phyloP scores from a whole-genome alignment of 2,888 invertebrate species.

The Pyralis farinalis region DNA sequence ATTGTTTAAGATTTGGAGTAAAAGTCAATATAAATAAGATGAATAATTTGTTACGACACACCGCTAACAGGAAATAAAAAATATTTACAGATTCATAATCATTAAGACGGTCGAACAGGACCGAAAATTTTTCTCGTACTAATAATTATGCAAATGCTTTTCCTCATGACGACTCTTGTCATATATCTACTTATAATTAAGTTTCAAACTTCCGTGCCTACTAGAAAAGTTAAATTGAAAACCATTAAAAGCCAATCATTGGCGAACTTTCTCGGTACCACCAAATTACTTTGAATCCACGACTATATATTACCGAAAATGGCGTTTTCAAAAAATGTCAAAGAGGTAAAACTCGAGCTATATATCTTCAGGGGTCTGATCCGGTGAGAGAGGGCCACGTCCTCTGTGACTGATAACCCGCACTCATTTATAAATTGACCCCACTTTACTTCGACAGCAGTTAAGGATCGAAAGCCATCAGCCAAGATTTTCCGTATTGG shows the following conservation, averaged over 20 bases:
- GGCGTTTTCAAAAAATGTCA: constrained; percentile 63
- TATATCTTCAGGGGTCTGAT: constrained; percentile 53
- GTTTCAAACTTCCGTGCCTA: constrained; percentile 52
- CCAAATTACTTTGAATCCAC: constrained; percentile 5
- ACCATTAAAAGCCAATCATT: constrained; percentile 49
- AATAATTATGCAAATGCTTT: not conserved
- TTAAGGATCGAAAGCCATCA: constrained; percentile 38
- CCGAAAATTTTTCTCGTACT: not conserved
- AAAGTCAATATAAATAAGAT: no score
- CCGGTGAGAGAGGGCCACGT: constrained; percentile 33
- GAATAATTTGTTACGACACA: no score
- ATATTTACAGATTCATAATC: no score
- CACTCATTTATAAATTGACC: constrained; percentile 72
- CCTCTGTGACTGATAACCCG: constrained; percentile 55
- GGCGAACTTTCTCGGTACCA: constrained; percentile 6
- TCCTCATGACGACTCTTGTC: not conserved
- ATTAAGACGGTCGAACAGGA: no score
- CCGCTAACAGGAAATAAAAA: no score
- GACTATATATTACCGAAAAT: not conserved
- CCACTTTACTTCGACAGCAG: constrained; percentile 44
- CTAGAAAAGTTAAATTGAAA: constrained; percentile 65
- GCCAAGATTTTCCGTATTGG: constrained; percentile 16
- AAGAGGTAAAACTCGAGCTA: constrained; percentile 54
- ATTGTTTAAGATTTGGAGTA: no score
- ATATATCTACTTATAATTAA: constrained; percentile 40